Evolutionary conservation across 2,113 vertebrate species (phyloP), one percentile per base, ranked within the genome.

Genomic region (Eulemur macaco): DNA sequence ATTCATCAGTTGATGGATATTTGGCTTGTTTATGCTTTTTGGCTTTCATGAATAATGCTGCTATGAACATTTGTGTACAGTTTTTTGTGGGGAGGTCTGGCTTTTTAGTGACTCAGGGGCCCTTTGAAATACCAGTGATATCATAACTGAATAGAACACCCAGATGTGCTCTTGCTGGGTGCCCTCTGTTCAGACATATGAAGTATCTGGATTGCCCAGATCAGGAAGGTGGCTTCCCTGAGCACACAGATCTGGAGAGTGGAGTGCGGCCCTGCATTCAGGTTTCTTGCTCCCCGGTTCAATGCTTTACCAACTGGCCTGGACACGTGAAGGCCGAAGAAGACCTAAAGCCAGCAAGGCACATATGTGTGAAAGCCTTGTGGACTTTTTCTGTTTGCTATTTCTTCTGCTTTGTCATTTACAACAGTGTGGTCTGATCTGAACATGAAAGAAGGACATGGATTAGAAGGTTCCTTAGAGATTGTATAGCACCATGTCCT

Each of bases 331-430:
- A 92, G 73, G 52, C 58, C 29, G 27, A 71, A 76, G 27, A 89
- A 90, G 77, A 89, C 29, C 42, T 54, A 68, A 86, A 63, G 42
- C 25, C 50, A 8, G 3, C 7, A 78, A n/a, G 27, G 3, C 29
- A n/a, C 31, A 76, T 29, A 85, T 83, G 14, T 69, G 1, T 82
- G 81, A 93, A 78, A 39, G 6, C 52, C 56, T 86, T 54, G 9
- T 21, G 34, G 39, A 34, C 15, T 64, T 84, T 92, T 89, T 82
- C 58, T 76, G 23, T 83, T 74, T 81, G 71, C 23, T 80, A 0
- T 56, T 94, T 96, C 66, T 96, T 96, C 74, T 92, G 1, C 81
- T 78, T 87, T 69, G 52, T 95, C 47, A 29, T 50, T 92, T 81
- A 42, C 2, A 88, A 60, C 23, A 71, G 50, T 68, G n/a, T 81